Base-by-base conservation (phyloP, 2,888 invertebrate species). In the Lomographa bimaculata region DNA sequence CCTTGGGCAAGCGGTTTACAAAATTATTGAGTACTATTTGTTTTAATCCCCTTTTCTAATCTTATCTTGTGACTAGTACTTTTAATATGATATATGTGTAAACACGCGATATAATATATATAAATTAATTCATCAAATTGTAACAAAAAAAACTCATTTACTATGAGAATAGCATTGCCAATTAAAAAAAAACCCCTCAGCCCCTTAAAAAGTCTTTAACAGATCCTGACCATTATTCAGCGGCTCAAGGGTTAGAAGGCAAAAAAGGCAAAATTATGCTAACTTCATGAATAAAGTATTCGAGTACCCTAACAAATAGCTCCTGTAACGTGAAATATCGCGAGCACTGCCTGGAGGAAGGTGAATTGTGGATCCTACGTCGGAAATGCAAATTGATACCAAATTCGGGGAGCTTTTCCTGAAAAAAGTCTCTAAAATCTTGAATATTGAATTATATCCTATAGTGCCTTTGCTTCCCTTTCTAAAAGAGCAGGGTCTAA, bases 261-360 rank as follows among this genome's bases (percentile, higher is more conserved):
- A 12, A 35, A 42, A 46, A 44, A 41, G 39, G 26, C 12, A 21
- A 27, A 26, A 44, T 46, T 39, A 39, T 50, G 41, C 51, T 46
- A 43, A 57, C 50, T 57, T 60, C 49, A 54, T 60, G 54, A 60
- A 63, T 68, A 68, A 67, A 57, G 57, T 58, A 63, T 60, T 59
- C 57, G 51, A 57, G 49, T 44, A 41, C 42, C 50, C 43, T 54
- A 52, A 64, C 53, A 37, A 41, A 38, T 41, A 34, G 33, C 34
- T 18, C 26, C 32, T 17, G 39, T 17, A 36, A 24, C 18, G 36
- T 43, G 36, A 43, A 33, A 49, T 44, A 40, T 28, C 21, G 32
- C 17, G 29, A 42, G 26, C 25, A 10, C 10, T 14, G 14, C 39
- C 32, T 35, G 19, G 24, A 25, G 35, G 30, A 23, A 34, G 28